These are phyloP conservation scores for Thalassarche chlororhynchos DNA, from an alignment of 2,113 vertebrate species.

Conservation along the genomic window DNA sequence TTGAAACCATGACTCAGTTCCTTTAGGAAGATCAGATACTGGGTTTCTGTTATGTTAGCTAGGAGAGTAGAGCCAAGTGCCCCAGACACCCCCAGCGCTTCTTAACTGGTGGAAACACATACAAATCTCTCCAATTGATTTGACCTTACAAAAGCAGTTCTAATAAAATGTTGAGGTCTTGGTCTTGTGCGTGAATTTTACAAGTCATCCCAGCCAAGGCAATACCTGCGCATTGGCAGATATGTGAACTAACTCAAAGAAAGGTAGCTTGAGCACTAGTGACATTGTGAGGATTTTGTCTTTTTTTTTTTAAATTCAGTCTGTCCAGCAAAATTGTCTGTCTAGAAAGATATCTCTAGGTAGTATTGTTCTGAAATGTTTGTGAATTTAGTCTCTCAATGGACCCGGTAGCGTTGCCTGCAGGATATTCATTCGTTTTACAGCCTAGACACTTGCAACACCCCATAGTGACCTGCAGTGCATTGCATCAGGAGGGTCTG, in stretches of 20 bases:
- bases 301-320: background rate
- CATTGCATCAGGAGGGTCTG: background rate
- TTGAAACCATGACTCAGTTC: conserved; percentile 67
- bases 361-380: background rate
- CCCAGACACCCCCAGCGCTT: background rate
- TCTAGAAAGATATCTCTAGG: background rate
- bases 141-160: background rate
- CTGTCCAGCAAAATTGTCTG: background rate
- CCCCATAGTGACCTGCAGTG: too few relatives aligned
- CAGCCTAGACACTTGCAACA: background rate
- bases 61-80: background rate
- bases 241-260: background rate
- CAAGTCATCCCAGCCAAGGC: background rate
- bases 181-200: background rate
- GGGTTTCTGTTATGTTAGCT: conserved; percentile 46
- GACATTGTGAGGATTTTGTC: background rate
- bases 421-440: background rate
- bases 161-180: background rate
- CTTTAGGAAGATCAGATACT: conserved; percentile 62
- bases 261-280: background rate
- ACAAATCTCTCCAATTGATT: fast-evolving
- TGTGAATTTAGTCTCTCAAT: background rate
- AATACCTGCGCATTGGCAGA: background rate
- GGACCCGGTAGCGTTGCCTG: background rate
- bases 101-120: background rate